Base-by-base conservation (phyloP, 2,797 vertebrate species). In the Myotis pilosus region DNA sequence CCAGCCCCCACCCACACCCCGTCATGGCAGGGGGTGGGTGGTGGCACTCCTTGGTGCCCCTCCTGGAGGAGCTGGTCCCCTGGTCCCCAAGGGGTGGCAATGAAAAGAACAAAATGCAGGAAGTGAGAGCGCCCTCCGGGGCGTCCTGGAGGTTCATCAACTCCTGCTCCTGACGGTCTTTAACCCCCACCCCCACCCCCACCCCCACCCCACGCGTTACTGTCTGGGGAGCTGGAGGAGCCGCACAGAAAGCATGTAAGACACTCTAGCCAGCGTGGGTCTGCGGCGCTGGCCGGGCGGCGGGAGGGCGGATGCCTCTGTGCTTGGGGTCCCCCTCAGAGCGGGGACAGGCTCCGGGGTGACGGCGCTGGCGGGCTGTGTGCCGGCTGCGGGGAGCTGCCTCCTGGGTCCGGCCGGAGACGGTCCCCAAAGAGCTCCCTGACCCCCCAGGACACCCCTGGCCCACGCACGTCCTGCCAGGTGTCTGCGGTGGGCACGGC, bases 111-210 rank as follows among this genome's bases (percentile, higher is more conserved):
- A 86, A 0, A 96, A 68, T 8, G 80, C 44, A 13, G 69, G 89
- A 62, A 92, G 76, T 2, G 0, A 19, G 55, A 89, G 95, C 92
- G 3, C 36, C 64, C 81, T 64, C 20, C 3, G 84, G 36, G 87
- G 33, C 64, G 0, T 93, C 97, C 97, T 96, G 91, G 95, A 78
- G 88, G 93, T 84, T 60, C 83, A 93, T 96, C 96, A 79, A 30
- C 83, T 60, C 66, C 57, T 71, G 23, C 89, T 92, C 96, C 95
- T 93, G 93, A 91, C 93, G 96, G 94, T 89, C 97, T 97, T 97
- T 95, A 96, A 47, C 10, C 9, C 12, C 44, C n/a, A n/a, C n/a
- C 44, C 0, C 44, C 10, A 11, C 44, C 12, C 44, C 1, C 44
- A 4, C 38, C 38, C 44, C 12, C 44, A 2, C 38, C 44, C 12